Base-by-base conservation (phyloP, 1,140 invertebrate genomes). In the Paralvinella palmiformis region DNA sequence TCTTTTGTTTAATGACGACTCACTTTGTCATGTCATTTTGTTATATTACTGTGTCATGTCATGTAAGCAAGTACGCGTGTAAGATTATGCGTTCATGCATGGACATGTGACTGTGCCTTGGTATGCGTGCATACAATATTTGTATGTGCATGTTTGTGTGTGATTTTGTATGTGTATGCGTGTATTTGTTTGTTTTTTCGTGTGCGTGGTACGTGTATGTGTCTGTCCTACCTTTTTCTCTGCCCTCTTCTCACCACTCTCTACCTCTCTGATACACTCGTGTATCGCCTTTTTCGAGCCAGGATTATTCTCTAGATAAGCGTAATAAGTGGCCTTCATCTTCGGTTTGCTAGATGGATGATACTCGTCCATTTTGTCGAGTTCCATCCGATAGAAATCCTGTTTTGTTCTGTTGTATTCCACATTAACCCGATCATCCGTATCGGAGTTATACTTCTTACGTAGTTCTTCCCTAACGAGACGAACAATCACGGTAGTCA, bases 381-480 rank as follows among this genome's bases (percentile, higher is more conserved):
- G 65, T 50, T 77, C 75, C 75, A 78, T 75, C 45, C 76, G 36
- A 63, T 75, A 77, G 62, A 78, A 79, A 63, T 79, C 76, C 22
- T 76, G 62, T 61, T 69, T 71, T 33, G 76, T 79, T n/a, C 75
- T 57, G 13, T 68, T 68, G 66, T 77, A 79, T 45, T 79, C 76
- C 6, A 64, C 64, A 20, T 74, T 68, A 6, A 77, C 63, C 59
- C 75, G 75, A 17, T 62, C 64, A 3, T 70, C 59, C 3, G 74
- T 71, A 36, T 72, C 70, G 10, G 69, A 48, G 44, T 71, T 76
- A 65, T 75, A 78, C 52, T 72, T 72, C 17, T 69, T 59, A n/a
- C 68, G 64, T 29, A 77, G 62, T 63, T 76, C 75, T 31, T 72
- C 53, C 41, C 77, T 79, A 65, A 20, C 44, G n/a, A n/a, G n/a